Conservation (phyloP, 2,113 vertebrate species). For the Pterocles orientalis region DNA sequence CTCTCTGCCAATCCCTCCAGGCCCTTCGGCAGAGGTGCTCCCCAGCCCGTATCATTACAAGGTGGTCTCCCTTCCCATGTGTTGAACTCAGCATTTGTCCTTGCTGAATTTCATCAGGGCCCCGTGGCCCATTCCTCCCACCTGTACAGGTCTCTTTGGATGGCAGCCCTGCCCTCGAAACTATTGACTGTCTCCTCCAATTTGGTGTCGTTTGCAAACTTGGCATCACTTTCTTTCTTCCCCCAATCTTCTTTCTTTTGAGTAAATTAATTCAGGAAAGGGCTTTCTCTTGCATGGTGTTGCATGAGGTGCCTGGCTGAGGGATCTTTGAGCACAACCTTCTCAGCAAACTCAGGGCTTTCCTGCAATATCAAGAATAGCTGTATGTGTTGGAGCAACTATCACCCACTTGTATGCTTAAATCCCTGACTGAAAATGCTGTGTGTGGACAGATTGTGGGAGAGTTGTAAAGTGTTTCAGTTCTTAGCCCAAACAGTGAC, state of each 20-base stretch:
- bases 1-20: not conserved
- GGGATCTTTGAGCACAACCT: not conserved
- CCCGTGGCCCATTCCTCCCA: not conserved
- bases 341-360: not conserved
- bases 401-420: not conserved
- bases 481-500: not conserved
- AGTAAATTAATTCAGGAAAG: not conserved
- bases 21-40: not conserved
- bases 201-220: not conserved
- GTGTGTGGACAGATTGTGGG: not conserved
- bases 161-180: not conserved
- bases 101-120: not conserved
- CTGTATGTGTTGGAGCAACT: not conserved
- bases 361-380: not conserved
- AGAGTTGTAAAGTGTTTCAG: not conserved
- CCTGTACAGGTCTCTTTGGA: not conserved
- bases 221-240: not conserved
- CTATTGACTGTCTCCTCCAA: not conserved
- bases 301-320: not conserved
- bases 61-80: not conserved
- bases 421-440: not conserved
- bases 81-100: not conserved
- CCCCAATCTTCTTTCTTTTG: not conserved
- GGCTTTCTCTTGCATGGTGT: not conserved
- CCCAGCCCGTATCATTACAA: fast-evolving